A percentile compares a stretch with the other conserved stretches of the same genome.
These are phyloP conservation scores for Prochilodus magdalenae DNA, from an alignment of 2,113 vertebrate species.

Conservation along the genomic window DNA sequence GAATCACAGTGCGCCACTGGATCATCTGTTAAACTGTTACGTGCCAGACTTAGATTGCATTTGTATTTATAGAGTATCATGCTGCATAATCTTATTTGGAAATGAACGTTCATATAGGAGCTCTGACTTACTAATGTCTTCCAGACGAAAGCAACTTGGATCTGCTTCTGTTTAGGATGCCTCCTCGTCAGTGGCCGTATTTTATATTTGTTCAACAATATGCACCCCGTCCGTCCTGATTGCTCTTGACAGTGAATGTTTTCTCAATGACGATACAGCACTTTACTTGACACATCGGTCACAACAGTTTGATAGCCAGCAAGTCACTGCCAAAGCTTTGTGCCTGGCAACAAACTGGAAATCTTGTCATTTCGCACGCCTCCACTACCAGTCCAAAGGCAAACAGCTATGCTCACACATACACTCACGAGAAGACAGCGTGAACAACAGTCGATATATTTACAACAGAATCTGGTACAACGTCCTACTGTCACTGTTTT, in stretches of 20 bases:
- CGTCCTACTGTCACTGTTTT: not conserved
- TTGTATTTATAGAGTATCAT: constrained; percentile 42
- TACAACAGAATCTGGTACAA: not conserved
- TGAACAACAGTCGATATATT: not conserved
- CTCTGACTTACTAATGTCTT: not conserved
- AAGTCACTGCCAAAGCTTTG: not conserved
- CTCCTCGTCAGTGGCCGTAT: not conserved
- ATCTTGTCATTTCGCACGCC: not conserved
- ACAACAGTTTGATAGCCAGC: not conserved
- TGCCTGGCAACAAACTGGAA: not conserved
- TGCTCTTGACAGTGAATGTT: not conserved
- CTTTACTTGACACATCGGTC: not conserved
- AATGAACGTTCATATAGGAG: constrained; percentile 35
- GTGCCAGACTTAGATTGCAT: constrained; percentile 28
- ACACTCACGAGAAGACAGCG: not conserved
- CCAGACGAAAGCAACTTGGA: constrained; percentile 25
- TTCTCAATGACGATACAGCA: not conserved
- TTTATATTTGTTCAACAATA: constrained; percentile 11
- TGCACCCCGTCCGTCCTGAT: not conserved
- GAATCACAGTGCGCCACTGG: not conserved
- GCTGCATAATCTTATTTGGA: constrained; percentile 43
- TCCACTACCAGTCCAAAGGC: not conserved
- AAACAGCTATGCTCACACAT: not conserved
- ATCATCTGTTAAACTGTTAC: constrained; percentile 26
- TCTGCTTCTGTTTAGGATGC: constrained; percentile 7